Conservation (phyloP, 2,797 vertebrate genomes). For the Aplochiton taeniatus region DNA sequence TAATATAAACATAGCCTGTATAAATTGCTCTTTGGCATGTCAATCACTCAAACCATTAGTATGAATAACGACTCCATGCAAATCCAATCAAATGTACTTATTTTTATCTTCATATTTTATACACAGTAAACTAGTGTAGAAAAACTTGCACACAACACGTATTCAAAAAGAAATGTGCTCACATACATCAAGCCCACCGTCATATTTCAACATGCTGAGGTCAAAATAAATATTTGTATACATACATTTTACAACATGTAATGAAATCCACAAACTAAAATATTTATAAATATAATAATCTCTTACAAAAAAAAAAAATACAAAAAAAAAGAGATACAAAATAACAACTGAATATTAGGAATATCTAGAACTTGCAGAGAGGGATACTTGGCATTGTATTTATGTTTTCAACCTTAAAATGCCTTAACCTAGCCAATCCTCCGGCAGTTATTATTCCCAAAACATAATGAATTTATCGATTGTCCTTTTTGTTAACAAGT, state of each 20-base stretch:
- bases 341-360: constrained; percentile 54
- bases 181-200: constrained; percentile 68
- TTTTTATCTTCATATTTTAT: constrained; percentile 61
- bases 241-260: constrained; percentile 81
- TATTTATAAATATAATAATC: constrained; percentile 68
- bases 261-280: constrained; percentile 54
- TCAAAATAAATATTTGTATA: constrained; percentile 85
- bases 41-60: too few relatives aligned
- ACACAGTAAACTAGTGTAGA: constrained; percentile 55
- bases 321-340: constrained; percentile 58
- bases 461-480: constrained; percentile 20
- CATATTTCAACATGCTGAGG: constrained; percentile 78
- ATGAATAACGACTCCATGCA: too few relatives aligned
- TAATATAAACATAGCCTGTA: too few relatives aligned
- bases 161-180: constrained; percentile 72
- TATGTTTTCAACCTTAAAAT: constrained; percentile 6
- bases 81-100: too few relatives aligned
- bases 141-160: constrained; percentile 54
- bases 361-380: constrained; percentile 36
- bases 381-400: too few relatives aligned
- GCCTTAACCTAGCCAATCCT: too few relatives aligned
- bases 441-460: background rate
- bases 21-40: background rate
- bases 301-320: constrained; percentile 76
- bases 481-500: constrained; percentile 18